Percentiles rank a stretch among this genome's conserved stretches.
Conservation (phyloP, 2,113 vertebrate species). For the Eulemur rufifrons region DNA sequence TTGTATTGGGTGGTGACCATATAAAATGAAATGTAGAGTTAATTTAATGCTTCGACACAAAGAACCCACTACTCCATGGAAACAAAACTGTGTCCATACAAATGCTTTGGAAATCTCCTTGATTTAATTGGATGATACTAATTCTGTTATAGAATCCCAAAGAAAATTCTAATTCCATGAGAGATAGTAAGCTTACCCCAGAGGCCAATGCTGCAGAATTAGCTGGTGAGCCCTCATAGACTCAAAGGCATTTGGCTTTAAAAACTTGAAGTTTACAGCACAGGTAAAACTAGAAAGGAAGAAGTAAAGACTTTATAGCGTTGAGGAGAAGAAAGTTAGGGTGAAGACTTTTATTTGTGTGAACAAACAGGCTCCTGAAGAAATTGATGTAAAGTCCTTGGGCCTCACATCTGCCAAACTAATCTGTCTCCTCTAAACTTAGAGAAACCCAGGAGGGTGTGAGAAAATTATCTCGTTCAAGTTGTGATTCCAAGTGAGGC, state of each 20-base stretch:
- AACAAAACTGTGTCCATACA: not conserved
- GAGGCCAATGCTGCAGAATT: not conserved
- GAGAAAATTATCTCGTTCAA: not conserved
- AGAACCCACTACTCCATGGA: not conserved
- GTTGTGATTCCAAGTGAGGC: not conserved
- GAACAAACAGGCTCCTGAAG: not conserved
- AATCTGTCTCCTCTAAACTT: not conserved
- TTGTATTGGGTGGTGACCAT: not conserved
- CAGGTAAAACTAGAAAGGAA: conserved; percentile 18
- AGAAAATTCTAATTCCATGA: conserved; percentile 51
- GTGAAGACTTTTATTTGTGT: not conserved
- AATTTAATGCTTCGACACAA: conserved; percentile 3
- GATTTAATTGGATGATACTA: not conserved
- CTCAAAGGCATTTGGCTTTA: conserved; percentile 16
- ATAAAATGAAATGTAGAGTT: conserved; percentile 17
- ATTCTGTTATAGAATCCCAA: conserved; percentile 44
- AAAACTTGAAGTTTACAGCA: conserved; percentile 31
- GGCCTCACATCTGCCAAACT: not conserved
- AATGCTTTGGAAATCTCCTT: not conserved
- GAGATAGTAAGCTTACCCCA: conserved; percentile 11
- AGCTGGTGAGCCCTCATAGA: not conserved
- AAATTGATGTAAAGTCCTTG: conserved; percentile 5
- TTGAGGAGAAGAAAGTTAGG: not conserved
- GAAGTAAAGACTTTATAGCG: not conserved
- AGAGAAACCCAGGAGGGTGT: not conserved